Base-by-base conservation (phyloP, 2,888 invertebrate species). In the Endomychus coccineus region DNA sequence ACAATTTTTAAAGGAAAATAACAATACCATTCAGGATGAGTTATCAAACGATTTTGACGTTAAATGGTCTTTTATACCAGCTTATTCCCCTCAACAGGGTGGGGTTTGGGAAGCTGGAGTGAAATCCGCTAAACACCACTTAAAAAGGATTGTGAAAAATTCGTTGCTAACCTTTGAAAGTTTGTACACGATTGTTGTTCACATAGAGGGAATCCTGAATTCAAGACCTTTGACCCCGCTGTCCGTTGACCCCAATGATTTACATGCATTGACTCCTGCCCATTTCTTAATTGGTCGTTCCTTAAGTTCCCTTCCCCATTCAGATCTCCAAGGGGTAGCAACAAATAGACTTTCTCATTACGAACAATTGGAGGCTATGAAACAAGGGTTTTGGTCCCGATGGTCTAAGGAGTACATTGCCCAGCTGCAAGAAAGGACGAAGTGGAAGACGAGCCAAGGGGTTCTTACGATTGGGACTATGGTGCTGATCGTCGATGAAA, bases 81-180 rank as follows among this genome's bases (percentile, higher is more conserved):
- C 39, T n/a, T 19, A 16, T 9, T 31, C 29, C 12, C 36, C 39
- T 4, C 32, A 42, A 17, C 27, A 15, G 21, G 39, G 39, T 12
- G 37, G 43, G 4, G 17, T 43, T 6, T 38, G 35, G 37, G 32
- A 40, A 19, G 34, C 40, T 4, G 33, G 29, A 4, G 30, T 43
- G n/a, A 43, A 43, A 24, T 25, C 34, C 12, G 35, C 32, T 6
- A 43, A 40, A 23, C 11, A 16, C 13, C 37, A 43, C 34, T 15
- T 40, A n/a, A 31, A 23, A 7, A 23, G 35, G 10, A 22, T 24
- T n/a, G 12, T 24, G 9, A 30, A 29, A 16, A 23, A 24, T 12
- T 21, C 29, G 5, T 16, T 22, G 27, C 34, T 40, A 21, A 38
- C 16, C 16, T 34, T 22, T 29, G 25, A 37, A 28, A 27, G 19